Percentiles rank a stretch among this genome's conserved stretches.
phyloP scores from a whole-genome alignment of 2,797 vertebrate genomes.

The Echiichthys vipera region DNA sequence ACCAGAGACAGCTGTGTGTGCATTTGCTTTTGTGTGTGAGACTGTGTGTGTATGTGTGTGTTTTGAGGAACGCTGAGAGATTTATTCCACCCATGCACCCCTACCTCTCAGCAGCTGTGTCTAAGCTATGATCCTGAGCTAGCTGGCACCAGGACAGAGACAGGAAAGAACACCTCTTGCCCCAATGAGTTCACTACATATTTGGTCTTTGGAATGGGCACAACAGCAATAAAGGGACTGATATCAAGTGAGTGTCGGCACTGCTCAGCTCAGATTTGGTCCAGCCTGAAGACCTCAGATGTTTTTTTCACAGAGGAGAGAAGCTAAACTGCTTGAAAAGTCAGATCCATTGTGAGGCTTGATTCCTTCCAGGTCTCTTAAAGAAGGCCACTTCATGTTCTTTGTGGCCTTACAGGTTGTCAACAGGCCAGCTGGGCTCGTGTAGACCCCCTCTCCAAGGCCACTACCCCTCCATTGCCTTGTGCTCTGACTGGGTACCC shows the following conservation, averaged over 20 bases:
- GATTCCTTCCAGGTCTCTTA: constrained; percentile 60
- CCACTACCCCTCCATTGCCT: constrained; percentile 51
- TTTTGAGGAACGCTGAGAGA: constrained; percentile 79
- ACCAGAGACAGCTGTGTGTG: constrained; percentile 84
- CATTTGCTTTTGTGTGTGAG: constrained; percentile 62
- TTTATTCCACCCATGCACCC: constrained; percentile 80
- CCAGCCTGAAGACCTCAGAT: constrained; percentile 61
- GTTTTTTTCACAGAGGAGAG: constrained; percentile 48
- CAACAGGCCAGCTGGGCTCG: constrained; percentile 52
- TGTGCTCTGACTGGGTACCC: constrained; percentile 46
- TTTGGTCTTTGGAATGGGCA: constrained; percentile 76
- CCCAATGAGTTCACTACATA: constrained; percentile 65
- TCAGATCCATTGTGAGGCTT: constrained; percentile 63
- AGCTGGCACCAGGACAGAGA: constrained; percentile 73
- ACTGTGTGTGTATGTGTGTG: constrained; percentile 56
- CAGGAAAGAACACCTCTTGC: constrained; percentile 73
- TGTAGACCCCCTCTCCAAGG: constrained; percentile 23
- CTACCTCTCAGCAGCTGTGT: constrained; percentile 84
- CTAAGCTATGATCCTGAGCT: constrained; percentile 73
- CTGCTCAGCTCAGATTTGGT: constrained; percentile 69
- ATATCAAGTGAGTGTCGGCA: constrained; percentile 62
- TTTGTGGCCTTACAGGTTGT: constrained; percentile 50
- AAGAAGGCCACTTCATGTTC: constrained; percentile 54
- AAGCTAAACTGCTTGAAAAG: constrained; percentile 59
- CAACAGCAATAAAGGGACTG: constrained; percentile 56